Base-by-base conservation (phyloP, 2,797 vertebrate genomes). In the Artibeus jamaicensis region DNA sequence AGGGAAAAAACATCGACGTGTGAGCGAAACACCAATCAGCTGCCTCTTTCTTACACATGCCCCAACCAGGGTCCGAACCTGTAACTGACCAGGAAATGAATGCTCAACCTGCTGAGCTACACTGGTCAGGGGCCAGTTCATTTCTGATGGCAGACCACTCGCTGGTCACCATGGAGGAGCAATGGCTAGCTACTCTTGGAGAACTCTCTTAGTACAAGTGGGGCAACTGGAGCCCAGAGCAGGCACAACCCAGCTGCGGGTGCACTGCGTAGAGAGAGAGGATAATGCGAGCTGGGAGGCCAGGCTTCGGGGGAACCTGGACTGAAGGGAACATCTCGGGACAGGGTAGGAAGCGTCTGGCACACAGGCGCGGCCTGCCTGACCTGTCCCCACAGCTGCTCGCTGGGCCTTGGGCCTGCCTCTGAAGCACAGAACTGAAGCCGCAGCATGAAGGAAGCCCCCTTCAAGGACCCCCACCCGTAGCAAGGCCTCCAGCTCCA, bases 221-320 rank as follows among this genome's bases (percentile, higher is more conserved):
- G 65, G 21, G 57, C 14, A 12, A 9, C 2, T 11, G 57, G 50
- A 65, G 24, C 14, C 68, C 44, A 6, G 18, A 42, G 26, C 5
- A 1, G 22, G 76, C 16, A 18, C 53, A 8, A 9, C 53, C 79
- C 42, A 7, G 39, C 29, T 32, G 59, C 59, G 42, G 26, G 44
- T 6, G 29, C 5, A 29, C 2, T 1, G 15, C 57, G 4, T 6
- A 14, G 19, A 0, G 19, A 16, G 1, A 16, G 77, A 21, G 53
- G 19, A 16, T 1, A 11, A 32, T 19, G 29, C 34, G 39, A 65
- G 82, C 53, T 91, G 32, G 3, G 3, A 1, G 37, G 65, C 42
- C 79, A 42, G 77, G 19, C 70, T 44, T 76, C 11, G 18, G 34
- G 12, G 87, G 62, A 86, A 37, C 46, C 24, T n/a, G 26, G 39